Percentiles rank a stretch among this genome's conserved stretches.
These are phyloP conservation scores for Drosophila santomea DNA, from an alignment of 1,140 invertebrate genomes.

Conservation along the genomic window DNA sequence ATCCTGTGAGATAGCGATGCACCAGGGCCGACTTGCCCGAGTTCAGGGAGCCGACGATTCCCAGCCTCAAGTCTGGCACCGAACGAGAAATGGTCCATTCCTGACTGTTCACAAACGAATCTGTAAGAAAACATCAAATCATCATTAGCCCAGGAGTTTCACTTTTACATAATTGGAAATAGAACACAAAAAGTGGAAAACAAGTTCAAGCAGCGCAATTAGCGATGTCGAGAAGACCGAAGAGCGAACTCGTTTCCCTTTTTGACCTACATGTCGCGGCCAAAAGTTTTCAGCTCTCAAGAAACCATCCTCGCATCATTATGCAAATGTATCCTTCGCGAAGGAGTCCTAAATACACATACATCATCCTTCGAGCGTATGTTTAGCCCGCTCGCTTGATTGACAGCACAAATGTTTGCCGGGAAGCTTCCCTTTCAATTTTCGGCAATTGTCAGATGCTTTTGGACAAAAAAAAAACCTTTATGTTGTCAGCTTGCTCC, in stretches of 20 bases:
- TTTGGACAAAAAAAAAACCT: conserved; percentile 23
- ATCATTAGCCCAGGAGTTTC: conserved; percentile 57
- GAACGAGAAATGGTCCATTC: conserved; percentile 98
- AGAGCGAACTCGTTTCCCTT: conserved; percentile 45
- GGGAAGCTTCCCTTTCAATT: conserved; percentile 55
- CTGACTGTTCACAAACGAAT: conserved; percentile 99
- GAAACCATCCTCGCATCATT: conserved; percentile 58
- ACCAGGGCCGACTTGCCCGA: conserved; percentile 99
- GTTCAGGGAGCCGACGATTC: conserved; percentile 96
- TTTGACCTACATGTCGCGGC: conserved; percentile 68
- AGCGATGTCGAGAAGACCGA: conserved; percentile 26
- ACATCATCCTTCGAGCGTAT: conserved; percentile 43
- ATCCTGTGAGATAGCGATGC: conserved; percentile 98
- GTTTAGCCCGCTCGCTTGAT: conserved; percentile 52
- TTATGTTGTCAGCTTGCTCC: conserved; percentile 69
- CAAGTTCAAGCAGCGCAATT: conserved; percentile 68
- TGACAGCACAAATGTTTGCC: conserved; percentile 59
- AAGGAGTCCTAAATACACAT: conserved; percentile 23
- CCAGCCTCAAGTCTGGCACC: conserved; percentile 97
- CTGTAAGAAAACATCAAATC: conserved; percentile 87
- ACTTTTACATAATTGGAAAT: conserved; percentile 6
- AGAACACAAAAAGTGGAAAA: conserved; percentile 33
- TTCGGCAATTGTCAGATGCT: conserved; percentile 60
- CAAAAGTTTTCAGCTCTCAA: conserved; percentile 54
- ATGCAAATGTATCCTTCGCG: conserved; percentile 61